Percentiles rank a stretch among this genome's conserved stretches.
These are phyloP conservation scores for Netelia inedita DNA, from an alignment of 2,888 invertebrate genomes.

Conservation along the genomic window DNA sequence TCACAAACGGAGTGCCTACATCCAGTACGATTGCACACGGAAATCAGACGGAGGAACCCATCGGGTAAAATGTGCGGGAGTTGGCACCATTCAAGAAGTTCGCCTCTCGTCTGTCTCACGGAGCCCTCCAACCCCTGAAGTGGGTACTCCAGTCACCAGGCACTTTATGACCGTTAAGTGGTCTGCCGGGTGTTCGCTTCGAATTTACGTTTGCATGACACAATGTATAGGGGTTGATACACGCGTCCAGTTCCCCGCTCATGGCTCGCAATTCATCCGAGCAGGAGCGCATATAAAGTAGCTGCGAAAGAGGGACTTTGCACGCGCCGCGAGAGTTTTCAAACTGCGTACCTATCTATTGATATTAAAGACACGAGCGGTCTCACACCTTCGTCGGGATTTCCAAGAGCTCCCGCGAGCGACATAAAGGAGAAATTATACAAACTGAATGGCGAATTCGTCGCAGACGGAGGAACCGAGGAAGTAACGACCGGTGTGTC, in stretches of 20 bases:
- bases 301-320: conserved; percentile 52
- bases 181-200: conserved; percentile 64
- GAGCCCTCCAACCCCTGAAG: conserved; percentile 51
- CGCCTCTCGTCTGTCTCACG: conserved; percentile 45
- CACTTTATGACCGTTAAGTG: conserved; percentile 70
- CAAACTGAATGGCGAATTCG: conserved; percentile 43
- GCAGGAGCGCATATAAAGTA: conserved; percentile 49
- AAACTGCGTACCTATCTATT: conserved; percentile 57
- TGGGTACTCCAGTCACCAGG: conserved; percentile 53
- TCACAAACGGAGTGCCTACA: background rate
- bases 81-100: conserved; percentile 58
- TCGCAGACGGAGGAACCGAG: background rate
- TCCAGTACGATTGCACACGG: background rate
- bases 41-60: conserved; percentile 27
- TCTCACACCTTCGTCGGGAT: conserved; percentile 30
- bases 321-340: conserved; percentile 33
- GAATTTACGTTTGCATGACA: conserved; percentile 56
- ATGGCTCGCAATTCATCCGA: conserved; percentile 10
- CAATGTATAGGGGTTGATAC: conserved; percentile 29
- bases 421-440: conserved; percentile 58
- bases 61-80: conserved; percentile 48
- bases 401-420: conserved; percentile 51
- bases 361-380: conserved; percentile 63
- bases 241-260: conserved; percentile 27
- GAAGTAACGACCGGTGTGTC: background rate